A percentile compares a stretch with the other conserved stretches of the same genome.
phyloP scores from a whole-genome alignment of 92 coral and sea anemone genomes.

The Epizoanthus fatuus region DNA sequence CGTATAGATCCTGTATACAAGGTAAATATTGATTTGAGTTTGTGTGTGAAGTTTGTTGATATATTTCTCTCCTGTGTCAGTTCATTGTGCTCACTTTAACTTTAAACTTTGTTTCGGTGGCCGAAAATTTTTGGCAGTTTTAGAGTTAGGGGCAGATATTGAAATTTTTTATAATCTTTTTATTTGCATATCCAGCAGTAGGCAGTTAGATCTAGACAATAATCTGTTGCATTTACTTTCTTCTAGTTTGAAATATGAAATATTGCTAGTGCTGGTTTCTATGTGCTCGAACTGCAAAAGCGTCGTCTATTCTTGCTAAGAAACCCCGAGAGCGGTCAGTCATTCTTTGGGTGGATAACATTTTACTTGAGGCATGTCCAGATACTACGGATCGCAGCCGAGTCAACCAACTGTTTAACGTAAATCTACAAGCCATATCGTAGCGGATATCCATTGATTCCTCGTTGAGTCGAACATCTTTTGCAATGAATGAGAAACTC shows the following conservation, averaged over 20 bases:
- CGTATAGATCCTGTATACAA: slow-evolving; percentile 21
- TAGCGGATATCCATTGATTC: slow-evolving; percentile 40
- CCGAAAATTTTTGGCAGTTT: neutral
- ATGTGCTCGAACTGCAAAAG: slow-evolving; percentile 5
- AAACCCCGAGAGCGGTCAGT: neutral
- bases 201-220: neutral
- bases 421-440: slow-evolving; percentile 40
- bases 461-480: slow-evolving; percentile 37
- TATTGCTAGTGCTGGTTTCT: neutral
- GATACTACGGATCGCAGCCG: neutral
- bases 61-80: neutral
- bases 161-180: slow-evolving; percentile 13
- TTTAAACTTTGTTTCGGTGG: neutral
- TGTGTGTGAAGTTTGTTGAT: slow-evolving; percentile 1
- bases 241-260: neutral
- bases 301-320: neutral
- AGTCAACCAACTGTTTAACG: slow-evolving; percentile 29
- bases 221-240: neutral
- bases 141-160: slow-evolving; percentile 3
- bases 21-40: slow-evolving; percentile 45
- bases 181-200: neutral
- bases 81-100: neutral
- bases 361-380: slow-evolving; percentile 38
- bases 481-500: slow-evolving; percentile 46
- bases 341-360: slow-evolving; percentile 17